phyloP scores from a whole-genome alignment of 1,140 invertebrate genomes.

The Drosophila sturtevanti region DNA sequence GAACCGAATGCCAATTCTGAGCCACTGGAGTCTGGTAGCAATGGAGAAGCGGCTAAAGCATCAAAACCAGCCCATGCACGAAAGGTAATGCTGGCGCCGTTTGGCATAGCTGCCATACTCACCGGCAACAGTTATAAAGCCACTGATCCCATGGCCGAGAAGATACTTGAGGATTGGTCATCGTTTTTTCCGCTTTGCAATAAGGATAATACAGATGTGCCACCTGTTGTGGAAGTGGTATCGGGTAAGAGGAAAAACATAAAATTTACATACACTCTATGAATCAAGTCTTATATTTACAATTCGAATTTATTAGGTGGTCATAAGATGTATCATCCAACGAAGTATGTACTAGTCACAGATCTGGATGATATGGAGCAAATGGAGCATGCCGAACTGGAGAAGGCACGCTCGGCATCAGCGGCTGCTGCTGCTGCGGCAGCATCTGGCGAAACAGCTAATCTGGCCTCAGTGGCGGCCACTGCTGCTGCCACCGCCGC shows the following conservation, averaged over 20 bases:
- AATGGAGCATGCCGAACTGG: constrained; percentile 68
- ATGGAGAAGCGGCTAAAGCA: constrained; percentile 22
- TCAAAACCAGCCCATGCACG: constrained; percentile 60
- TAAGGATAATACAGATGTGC: constrained; percentile 84
- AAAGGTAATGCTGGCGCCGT: constrained; percentile 96
- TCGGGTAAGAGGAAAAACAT: constrained; percentile 84
- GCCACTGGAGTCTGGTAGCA: constrained; percentile 26
- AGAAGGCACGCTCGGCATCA: constrained; percentile 43
- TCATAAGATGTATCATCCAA: constrained; percentile 96
- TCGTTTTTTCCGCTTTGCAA: constrained; percentile 95
- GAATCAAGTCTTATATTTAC: not conserved
- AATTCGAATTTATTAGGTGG: constrained; percentile 85
- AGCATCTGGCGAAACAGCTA: constrained; percentile 42
- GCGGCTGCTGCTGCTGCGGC: constrained; percentile 22
- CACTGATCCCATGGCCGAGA: constrained; percentile 88
- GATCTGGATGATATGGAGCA: constrained; percentile 90
- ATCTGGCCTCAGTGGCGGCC: constrained; percentile 36
- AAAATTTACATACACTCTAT: not conserved
- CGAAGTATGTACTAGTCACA: constrained; percentile 95
- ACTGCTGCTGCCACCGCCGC: not conserved
- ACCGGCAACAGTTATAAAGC: constrained; percentile 93
- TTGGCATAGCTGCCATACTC: constrained; percentile 94
- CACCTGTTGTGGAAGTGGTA: constrained; percentile 88
- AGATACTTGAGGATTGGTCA: constrained; percentile 95
- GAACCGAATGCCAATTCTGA: constrained; percentile 40